Percentiles rank a stretch among this genome's conserved stretches.
Conservation (phyloP, 2,888 invertebrate species). For the Papilio gigon region DNA sequence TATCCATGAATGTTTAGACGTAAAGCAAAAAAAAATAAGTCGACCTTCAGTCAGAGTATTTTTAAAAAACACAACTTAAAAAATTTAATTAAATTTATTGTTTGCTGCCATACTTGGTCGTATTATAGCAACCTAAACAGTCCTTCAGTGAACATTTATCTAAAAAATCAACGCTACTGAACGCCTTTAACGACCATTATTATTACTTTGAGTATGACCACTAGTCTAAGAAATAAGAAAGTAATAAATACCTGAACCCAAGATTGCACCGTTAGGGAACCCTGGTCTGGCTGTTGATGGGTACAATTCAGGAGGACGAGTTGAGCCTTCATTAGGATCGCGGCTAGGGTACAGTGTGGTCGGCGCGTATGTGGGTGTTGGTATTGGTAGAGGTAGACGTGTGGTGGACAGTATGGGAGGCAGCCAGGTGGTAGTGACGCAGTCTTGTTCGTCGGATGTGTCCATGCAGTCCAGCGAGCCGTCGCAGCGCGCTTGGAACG, state of each 20-base stretch:
- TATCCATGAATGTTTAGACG: too few species aligned
- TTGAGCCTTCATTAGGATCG: not conserved
- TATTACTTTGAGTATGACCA: too few species aligned
- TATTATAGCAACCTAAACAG: too few species aligned
- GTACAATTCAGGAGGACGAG: not conserved
- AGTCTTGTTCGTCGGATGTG: constrained; percentile 86
- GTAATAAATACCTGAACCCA: not conserved
- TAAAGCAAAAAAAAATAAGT: not conserved
- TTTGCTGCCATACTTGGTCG: too few species aligned
- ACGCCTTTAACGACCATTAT: too few species aligned
- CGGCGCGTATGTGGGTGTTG: constrained; percentile 22
- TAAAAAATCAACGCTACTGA: too few species aligned
- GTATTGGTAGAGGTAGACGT: not conserved
- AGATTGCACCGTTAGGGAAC: not conserved
- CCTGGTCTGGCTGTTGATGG: constrained; percentile 1
- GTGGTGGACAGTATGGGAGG: constrained; percentile 36
- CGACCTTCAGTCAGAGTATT: not conserved
- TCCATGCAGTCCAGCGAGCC: constrained; percentile 84
- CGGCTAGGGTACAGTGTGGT: constrained; percentile 1
- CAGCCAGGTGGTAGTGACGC: constrained; percentile 55
- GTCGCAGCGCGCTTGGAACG: constrained; percentile 84
- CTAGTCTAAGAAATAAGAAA: too few species aligned
- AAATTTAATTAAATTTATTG: too few species aligned
- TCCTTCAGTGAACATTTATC: too few species aligned
- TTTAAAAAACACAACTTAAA: not conserved